Conservation (phyloP, 2,888 invertebrate genomes). For the Kryphioiulus occultus region DNA sequence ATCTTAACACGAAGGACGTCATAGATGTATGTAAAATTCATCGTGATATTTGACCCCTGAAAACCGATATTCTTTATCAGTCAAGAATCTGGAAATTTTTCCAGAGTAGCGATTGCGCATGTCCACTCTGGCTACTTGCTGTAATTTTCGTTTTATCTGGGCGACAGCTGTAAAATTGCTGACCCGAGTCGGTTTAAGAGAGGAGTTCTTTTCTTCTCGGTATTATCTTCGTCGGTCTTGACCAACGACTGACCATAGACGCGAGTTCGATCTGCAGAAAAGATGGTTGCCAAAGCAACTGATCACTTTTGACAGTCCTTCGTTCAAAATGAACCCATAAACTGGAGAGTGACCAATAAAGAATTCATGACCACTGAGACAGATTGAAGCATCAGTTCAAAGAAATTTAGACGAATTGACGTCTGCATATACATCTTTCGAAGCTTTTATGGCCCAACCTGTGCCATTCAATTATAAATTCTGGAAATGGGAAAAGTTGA, state of each 20-base stretch:
- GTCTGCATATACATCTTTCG: constrained; percentile 15
- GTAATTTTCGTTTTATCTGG: constrained; percentile 10
- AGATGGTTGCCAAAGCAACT: constrained; percentile 35
- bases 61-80: background rate
- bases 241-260: background rate
- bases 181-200: constrained; percentile 26
- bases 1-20: background rate
- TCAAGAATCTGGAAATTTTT: background rate
- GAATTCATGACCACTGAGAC: constrained; percentile 43
- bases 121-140: background rate
- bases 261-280: background rate
- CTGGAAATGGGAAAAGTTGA: background rate
- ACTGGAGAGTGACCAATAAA: constrained; percentile 45
- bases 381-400: constrained; percentile 41
- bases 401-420: constrained; percentile 35
- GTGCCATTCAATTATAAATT: constrained; percentile 25
- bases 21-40: background rate
- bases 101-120: background rate
- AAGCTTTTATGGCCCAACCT: constrained; percentile 7
- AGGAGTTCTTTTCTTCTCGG: background rate
- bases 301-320: constrained; percentile 26
- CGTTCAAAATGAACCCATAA: constrained; percentile 45
- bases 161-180: constrained; percentile 26
- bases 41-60: background rate
- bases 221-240: background rate